These are phyloP conservation scores for Hesperophylax magnus DNA, from an alignment of 1,140 invertebrate species.

Conservation along the genomic window DNA sequence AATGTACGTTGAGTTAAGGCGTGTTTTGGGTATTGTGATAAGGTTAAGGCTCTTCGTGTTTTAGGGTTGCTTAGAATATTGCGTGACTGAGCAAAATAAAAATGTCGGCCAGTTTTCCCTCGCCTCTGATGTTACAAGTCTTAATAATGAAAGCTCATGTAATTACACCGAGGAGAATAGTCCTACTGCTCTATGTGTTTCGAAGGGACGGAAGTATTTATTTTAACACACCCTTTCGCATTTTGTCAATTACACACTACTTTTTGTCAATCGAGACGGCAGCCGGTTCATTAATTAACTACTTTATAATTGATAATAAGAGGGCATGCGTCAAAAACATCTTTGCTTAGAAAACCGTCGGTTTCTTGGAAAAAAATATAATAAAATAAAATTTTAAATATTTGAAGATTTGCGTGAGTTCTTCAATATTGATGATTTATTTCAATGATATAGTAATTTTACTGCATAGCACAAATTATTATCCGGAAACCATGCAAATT, in stretches of 20 bases:
- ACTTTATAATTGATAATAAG: too few relatives aligned
- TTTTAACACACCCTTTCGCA: constrained; percentile 23
- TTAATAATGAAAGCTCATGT: constrained; percentile 54
- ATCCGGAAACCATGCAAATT: too few relatives aligned
- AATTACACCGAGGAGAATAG: constrained; percentile 39
- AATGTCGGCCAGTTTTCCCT: constrained; percentile 41
- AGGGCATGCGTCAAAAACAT: too few relatives aligned
- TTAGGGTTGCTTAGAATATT: constrained; percentile 11
- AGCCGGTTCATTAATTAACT: too few relatives aligned
- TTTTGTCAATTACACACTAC: not conserved
- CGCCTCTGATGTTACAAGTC: constrained; percentile 47
- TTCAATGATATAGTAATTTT: too few relatives aligned
- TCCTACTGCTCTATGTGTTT: not conserved
- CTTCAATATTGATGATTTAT: too few relatives aligned
- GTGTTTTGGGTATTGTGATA: constrained; percentile 2
- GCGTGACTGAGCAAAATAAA: constrained; percentile 50
- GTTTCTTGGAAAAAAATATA: too few relatives aligned
- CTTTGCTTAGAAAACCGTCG: too few relatives aligned
- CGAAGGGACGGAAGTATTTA: constrained; percentile 23
- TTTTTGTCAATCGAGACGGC: too few relatives aligned
- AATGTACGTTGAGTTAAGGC: constrained; percentile 13
- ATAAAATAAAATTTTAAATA: too few relatives aligned
- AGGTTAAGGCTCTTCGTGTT: not conserved
- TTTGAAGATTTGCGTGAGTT: too few relatives aligned
- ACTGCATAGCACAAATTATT: too few relatives aligned